Percentiles rank a stretch among this genome's conserved stretches.
Evolutionary conservation across 2,797 vertebrate species (phyloP).

Genomic region (Potorous gilbertii): DNA sequence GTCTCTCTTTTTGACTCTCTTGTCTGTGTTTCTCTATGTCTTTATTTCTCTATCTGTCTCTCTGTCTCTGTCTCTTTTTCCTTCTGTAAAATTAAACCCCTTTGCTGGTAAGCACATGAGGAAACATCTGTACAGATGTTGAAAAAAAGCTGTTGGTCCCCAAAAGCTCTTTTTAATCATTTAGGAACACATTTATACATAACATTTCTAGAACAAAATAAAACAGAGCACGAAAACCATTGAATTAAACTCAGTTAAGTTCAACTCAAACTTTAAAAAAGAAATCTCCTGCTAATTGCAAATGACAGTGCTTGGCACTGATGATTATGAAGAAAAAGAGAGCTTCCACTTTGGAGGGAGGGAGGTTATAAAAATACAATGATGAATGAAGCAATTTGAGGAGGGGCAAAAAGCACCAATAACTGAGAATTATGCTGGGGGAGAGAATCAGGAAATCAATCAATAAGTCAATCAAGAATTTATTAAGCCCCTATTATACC

Average conservation of each 20-base stretch:
- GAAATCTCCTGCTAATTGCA: neutral
- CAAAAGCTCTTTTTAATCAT: neutral
- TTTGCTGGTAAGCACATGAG: slow-evolving; percentile 54
- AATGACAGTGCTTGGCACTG: neutral
- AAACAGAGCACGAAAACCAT: neutral
- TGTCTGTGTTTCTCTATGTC: neutral
- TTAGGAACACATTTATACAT: neutral
- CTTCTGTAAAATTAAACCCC: slow-evolving; percentile 42
- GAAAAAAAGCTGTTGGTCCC: slow-evolving; percentile 50
- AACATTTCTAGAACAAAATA: neutral
- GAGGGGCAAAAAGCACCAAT: neutral
- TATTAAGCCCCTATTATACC: neutral
- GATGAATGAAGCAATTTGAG: neutral
- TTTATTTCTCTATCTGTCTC: neutral
- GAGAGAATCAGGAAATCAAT: neutral
- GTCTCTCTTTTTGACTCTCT: neutral
- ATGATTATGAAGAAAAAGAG: neutral
- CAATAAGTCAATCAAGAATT: neutral
- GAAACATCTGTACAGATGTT: slow-evolving; percentile 74
- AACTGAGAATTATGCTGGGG: neutral
- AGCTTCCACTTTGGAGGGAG: neutral
- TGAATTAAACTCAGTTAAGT: neutral
- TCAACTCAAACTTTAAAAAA: neutral
- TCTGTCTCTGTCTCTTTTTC: neutral
- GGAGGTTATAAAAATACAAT: neutral